Conservation (phyloP, 2,797 vertebrate species). For the Hydrophis major region DNA sequence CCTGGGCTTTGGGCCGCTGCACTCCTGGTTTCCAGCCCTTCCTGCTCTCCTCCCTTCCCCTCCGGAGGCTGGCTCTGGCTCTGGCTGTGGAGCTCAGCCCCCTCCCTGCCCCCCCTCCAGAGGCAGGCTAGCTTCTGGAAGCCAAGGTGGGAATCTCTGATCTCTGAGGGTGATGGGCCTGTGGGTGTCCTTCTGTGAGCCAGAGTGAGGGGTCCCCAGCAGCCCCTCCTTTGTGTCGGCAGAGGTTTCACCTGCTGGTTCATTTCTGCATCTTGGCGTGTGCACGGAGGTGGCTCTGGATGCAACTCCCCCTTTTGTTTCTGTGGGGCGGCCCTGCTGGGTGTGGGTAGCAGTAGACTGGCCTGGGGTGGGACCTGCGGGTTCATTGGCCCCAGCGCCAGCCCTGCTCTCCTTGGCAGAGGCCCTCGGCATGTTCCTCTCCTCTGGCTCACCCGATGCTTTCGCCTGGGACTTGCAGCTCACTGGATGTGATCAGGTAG, state of each 20-base stretch:
- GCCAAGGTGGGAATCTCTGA: not conserved
- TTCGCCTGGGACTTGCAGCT: constrained; percentile 99
- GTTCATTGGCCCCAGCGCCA: not conserved
- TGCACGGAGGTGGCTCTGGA: not conserved
- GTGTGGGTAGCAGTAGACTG: not conserved
- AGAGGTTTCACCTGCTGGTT: not conserved
- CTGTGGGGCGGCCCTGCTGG: not conserved
- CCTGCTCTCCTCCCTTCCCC: not conserved
- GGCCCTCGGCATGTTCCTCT: constrained; percentile 91
- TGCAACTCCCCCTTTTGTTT: not conserved
- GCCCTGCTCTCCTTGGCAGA: constrained; percentile 48
- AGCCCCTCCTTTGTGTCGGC: not conserved
- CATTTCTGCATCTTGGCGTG: rapidly evolving
- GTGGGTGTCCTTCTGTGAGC: not conserved
- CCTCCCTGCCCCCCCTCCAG: too few relatives aligned
- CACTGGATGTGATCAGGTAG: constrained; percentile 99
- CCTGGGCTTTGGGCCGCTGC: not conserved
- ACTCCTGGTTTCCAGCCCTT: constrained; percentile 23
- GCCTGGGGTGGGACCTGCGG: not conserved
- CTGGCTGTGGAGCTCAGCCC: not conserved
- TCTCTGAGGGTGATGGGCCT: not conserved
- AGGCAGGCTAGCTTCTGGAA: not conserved
- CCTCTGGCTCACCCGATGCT: constrained; percentile 99
- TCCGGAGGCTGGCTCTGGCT: not conserved
- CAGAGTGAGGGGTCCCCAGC: not conserved